Percentiles rank a stretch among this genome's conserved stretches.
These are phyloP conservation scores for Setophaga coronata DNA, from an alignment of 2,113 vertebrate species.

Conservation along the genomic window DNA sequence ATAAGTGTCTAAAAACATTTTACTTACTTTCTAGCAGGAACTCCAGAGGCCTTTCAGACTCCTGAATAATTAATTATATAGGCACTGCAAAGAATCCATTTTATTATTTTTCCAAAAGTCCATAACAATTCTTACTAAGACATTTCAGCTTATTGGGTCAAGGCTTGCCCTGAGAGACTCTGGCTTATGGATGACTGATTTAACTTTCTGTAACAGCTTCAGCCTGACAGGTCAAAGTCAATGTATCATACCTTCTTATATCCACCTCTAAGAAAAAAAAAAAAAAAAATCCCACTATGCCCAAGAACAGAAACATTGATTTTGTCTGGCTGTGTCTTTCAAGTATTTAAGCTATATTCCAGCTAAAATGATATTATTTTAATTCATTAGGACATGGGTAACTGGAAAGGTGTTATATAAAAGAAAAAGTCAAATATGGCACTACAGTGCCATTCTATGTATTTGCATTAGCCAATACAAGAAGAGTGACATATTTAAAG, in stretches of 20 bases:
- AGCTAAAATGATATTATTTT: neutral
- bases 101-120: constrained; percentile 30
- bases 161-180: neutral
- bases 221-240: neutral
- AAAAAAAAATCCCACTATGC: neutral
- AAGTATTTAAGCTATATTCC: neutral
- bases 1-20: neutral
- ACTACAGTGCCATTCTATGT: neutral
- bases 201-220: neutral
- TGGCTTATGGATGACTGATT: neutral
- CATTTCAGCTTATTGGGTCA: constrained; percentile 27
- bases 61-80: constrained; percentile 45
- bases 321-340: neutral
- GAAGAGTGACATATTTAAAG: neutral
- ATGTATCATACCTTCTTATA: neutral
- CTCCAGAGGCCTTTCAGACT: constrained; percentile 42
- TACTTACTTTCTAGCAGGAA: neutral
- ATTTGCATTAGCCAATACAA: neutral
- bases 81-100: neutral
- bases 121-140: neutral
- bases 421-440: neutral
- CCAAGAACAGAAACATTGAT: neutral
- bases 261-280: neutral
- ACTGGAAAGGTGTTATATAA: neutral
- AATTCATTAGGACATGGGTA: neutral